These are phyloP conservation scores for Chondrilla cf. caribensis DNA, from an alignment of 37 sponge, comb jelly and placozoan species.

Conservation along the genomic window DNA sequence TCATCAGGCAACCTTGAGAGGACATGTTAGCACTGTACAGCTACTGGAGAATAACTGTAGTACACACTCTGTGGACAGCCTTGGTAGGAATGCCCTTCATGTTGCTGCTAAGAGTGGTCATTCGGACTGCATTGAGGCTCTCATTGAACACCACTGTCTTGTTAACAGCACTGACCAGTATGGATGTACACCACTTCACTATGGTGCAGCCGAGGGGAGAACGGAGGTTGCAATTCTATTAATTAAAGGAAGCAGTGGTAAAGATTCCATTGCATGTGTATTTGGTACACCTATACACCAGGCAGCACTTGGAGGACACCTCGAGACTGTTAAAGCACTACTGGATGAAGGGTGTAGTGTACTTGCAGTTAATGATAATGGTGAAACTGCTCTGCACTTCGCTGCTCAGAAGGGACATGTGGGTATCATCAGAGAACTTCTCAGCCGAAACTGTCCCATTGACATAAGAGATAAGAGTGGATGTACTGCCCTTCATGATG, in stretches of 20 bases:
- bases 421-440: neutral
- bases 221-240: neutral
- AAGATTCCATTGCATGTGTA: neutral
- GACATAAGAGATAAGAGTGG: neutral
- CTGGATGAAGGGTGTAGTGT: neutral
- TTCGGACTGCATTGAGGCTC: neutral
- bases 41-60: too few relatives aligned
- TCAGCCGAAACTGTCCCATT: neutral
- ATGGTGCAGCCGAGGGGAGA: neutral
- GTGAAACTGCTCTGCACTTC: neutral
- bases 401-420: constrained; percentile 11
- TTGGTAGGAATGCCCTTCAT: too few relatives aligned
- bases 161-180: too few relatives aligned
- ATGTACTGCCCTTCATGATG: constrained; percentile 5
- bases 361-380: neutral
- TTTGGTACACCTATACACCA: constrained; percentile 19
- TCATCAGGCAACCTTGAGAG: too few relatives aligned
- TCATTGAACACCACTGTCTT: neutral
- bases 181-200: constrained; percentile 12
- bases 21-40: too few relatives aligned
- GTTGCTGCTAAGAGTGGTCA: neutral
- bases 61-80: too few relatives aligned
- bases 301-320: neutral
- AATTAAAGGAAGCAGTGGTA: neutral
- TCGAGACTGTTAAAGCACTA: neutral